A percentile compares a stretch with the other conserved stretches of the same genome.
These are phyloP conservation scores for Hirtodrosophila duncani DNA, from an alignment of 2,888 invertebrate species.

Conservation along the genomic window DNA sequence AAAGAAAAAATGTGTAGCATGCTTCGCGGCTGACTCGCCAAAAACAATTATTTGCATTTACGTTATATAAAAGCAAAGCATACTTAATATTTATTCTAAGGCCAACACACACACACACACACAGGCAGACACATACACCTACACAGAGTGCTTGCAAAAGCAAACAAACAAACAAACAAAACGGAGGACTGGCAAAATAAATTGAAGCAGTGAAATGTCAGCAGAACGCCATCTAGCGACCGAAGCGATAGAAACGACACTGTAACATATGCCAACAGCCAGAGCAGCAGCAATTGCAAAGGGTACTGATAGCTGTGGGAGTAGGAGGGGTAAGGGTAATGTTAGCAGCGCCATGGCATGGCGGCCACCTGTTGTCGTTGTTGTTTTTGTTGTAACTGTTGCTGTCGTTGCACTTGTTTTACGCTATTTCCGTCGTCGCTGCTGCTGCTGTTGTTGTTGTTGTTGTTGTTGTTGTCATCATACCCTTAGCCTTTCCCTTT, in stretches of 20 bases:
- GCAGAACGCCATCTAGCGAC: conserved; percentile 47
- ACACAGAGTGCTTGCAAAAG: not conserved
- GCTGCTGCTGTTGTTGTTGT: conserved; percentile 6
- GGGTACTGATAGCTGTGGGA: not conserved
- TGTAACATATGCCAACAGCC: conserved; percentile 22
- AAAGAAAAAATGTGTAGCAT: conserved; percentile 15
- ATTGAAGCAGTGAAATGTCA: conserved; percentile 46
- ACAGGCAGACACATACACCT: not conserved
- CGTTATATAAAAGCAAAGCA: conserved; percentile 41
- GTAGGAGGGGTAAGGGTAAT: not conserved
- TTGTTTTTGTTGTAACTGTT: conserved; percentile 11
- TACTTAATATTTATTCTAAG: conserved; percentile 62
- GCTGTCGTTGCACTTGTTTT: conserved; percentile 23
- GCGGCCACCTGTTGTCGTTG: conserved; percentile 57
- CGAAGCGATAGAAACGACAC: conserved; percentile 18
- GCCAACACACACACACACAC: conserved; percentile 31
- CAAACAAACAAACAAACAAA: conserved; percentile 22
- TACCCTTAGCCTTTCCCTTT: conserved; percentile 5
- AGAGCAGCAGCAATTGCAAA: not conserved
- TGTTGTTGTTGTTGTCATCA: conserved; percentile 18
- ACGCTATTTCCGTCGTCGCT: conserved; percentile 28
- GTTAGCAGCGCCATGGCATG: not conserved
- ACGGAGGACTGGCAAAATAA: conserved; percentile 40
- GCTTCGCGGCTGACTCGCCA: conserved; percentile 45
- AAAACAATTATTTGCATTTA: conserved; percentile 70